phyloP scores from a whole-genome alignment of 2,888 invertebrate genomes.

The Lepeophtheirus nordmannii region DNA sequence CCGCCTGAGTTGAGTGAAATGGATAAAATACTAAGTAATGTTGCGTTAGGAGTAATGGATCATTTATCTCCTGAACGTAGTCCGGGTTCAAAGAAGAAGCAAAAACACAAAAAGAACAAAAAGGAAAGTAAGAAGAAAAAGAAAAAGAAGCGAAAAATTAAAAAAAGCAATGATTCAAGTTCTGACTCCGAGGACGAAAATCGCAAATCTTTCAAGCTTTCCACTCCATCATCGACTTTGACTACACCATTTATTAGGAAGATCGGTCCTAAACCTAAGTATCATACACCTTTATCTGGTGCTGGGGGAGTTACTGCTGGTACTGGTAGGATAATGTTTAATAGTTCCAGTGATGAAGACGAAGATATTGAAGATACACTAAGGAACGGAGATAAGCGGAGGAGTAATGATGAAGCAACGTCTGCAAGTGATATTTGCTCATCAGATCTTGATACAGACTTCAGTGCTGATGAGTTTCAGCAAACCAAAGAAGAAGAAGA shows the following conservation, averaged over 20 bases:
- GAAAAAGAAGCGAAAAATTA: slow-evolving; percentile 9
- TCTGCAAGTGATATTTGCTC: slow-evolving; percentile 5
- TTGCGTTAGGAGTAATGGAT: slow-evolving; percentile 17
- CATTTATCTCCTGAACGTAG: neutral
- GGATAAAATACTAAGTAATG: slow-evolving; percentile 24
- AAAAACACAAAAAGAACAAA: slow-evolving; percentile 17
- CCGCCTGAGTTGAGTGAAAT: slow-evolving; percentile 21
- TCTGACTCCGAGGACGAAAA: slow-evolving; percentile 11
- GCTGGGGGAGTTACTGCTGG: slow-evolving; percentile 21
- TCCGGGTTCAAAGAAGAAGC: neutral
- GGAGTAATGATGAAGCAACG: neutral
- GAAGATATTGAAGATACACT: neutral
- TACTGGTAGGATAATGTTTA: slow-evolving; percentile 16
- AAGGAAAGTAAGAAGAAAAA: slow-evolving; percentile 15
- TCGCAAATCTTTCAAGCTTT: neutral
- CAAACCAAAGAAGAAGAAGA: neutral
- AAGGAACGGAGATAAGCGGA: neutral
- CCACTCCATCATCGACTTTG: neutral
- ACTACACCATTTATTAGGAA: slow-evolving; percentile 4
- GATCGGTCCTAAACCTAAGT: slow-evolving; percentile 16
- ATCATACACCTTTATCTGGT: slow-evolving; percentile 14
- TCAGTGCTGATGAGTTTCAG: slow-evolving; percentile 19
- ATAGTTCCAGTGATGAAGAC: slow-evolving; percentile 10
- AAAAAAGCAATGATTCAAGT: neutral
- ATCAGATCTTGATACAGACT: slow-evolving; percentile 24